Base-by-base conservation (phyloP, 2,113 vertebrate species). In the Epinephelus lanceolatus region DNA sequence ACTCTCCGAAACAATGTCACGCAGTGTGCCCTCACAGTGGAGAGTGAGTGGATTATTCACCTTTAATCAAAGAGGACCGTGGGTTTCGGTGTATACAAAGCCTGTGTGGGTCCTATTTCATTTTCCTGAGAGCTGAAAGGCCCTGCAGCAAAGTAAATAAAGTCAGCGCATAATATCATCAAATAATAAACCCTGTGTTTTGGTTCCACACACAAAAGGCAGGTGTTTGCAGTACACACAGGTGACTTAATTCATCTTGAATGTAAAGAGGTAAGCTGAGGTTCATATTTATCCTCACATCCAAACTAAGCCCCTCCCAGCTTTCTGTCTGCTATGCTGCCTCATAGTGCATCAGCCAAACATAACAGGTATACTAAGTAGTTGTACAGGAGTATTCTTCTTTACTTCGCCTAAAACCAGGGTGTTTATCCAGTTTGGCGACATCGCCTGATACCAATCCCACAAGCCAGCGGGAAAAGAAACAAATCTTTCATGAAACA, bases 191-290 rank as follows among this genome's bases (percentile, higher is more conserved):
- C 6, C 45, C 10, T 14, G 47, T 83, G 59, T 87, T 88, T 84
- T 68, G 66, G 68, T 4, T 87, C 27, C 78, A 83, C 66, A 87
- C 88, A 92, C 69, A 76, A 55, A 42, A 67, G 2, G 57, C 67
- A 83, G 65, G 66, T 82, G 87, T 89, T 84, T 82, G 77, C 61
- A 71, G 73, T 85, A 52, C 51, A 85, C 67, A 83, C 81, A 81
- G 53, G 51, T 55, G 49, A 74, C 4, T 3, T 21, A 25, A 45
- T 77, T 77, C 66, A 76, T 37, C 47, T 8, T 11, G 25, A 7
- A 65, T 37, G 23, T n/a, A 40, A 1, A 88, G 27, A 49, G 0
- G 52, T 6, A 65, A 25, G 11, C 6, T 13, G 33, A 3, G 42
- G 17, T 18, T n/a, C 9, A 40, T 25, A 51, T 47, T 37, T 37